Evolutionary conservation across 1,140 invertebrate genomes (phyloP).

Genomic region (Camponotus pennsylvanicus): DNA sequence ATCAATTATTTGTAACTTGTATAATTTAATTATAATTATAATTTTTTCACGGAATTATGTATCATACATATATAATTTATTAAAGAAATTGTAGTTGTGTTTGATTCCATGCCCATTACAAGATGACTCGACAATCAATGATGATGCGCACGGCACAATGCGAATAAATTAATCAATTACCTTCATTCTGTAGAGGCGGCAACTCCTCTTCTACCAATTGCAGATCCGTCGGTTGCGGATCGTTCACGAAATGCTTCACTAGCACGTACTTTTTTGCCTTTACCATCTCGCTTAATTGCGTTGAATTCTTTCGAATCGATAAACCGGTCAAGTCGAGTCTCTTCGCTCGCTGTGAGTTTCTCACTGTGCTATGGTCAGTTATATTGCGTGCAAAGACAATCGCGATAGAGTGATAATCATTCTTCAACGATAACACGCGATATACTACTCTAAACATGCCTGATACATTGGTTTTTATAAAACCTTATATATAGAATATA

Average conservation of each 20-base stretch:
- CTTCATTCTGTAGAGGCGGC: constrained; percentile 88
- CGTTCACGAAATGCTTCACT: constrained; percentile 88
- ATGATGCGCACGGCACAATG: neutral
- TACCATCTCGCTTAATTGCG: constrained; percentile 82
- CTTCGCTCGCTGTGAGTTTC: too few relatives aligned
- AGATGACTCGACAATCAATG: neutral
- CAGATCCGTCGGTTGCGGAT: constrained; percentile 89
- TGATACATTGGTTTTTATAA: neutral
- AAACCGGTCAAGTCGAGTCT: neutral
- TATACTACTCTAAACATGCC: neutral
- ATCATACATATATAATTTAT: too few relatives aligned
- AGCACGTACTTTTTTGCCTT: constrained; percentile 88
- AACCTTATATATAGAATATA: neutral
- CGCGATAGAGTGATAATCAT: neutral
- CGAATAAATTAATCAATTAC: constrained; percentile 77
- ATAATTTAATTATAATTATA: too few relatives aligned
- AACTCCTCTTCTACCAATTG: constrained; percentile 89
- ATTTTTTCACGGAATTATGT: too few relatives aligned
- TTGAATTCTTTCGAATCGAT: neutral
- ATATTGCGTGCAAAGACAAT: neutral
- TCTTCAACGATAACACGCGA: neutral
- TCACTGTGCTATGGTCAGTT: neutral
- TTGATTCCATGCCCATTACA: too few relatives aligned
- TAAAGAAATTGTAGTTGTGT: too few relatives aligned
- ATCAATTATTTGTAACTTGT: too few relatives aligned